These are phyloP conservation scores for Chrosomus eos DNA, from an alignment of 2,797 vertebrate genomes.

Conservation along the genomic window DNA sequence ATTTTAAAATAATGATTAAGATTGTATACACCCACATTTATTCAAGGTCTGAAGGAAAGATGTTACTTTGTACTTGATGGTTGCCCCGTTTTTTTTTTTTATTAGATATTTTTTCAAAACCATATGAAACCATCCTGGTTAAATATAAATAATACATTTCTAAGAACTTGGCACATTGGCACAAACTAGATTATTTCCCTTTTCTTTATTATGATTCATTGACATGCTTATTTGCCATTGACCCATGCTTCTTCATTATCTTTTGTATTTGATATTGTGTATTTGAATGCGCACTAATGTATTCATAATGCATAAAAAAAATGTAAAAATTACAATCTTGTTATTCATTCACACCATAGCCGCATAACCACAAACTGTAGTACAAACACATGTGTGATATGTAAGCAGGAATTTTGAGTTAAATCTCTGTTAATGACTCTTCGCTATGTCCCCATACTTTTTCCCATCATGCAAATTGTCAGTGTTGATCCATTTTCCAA, in stretches of 20 bases:
- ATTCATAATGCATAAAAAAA: no score
- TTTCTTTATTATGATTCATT: neutral
- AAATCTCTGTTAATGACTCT: constrained; percentile 9
- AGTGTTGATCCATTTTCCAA: constrained; percentile 13
- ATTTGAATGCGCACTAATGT: neutral
- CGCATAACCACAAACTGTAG: neutral
- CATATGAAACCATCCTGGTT: neutral
- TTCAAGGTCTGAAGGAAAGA: neutral
- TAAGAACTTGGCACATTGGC: neutral
- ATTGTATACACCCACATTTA: neutral
- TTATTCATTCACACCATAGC: neutral
- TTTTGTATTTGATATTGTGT: neutral
- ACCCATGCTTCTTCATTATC: neutral
- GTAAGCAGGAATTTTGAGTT: constrained; percentile 9
- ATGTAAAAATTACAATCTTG: neutral
- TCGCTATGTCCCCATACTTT: neutral
- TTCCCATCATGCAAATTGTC: constrained; percentile 7
- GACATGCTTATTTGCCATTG: neutral
- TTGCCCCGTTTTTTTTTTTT: neutral
- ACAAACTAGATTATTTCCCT: no score
- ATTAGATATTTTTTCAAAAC: neutral
- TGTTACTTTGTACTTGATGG: neutral
- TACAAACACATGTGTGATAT: neutral
- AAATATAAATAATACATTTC: neutral
- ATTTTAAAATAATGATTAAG: neutral